phyloP scores from a whole-genome alignment of 2,797 vertebrate species.

The Crypturellus tataupa region DNA sequence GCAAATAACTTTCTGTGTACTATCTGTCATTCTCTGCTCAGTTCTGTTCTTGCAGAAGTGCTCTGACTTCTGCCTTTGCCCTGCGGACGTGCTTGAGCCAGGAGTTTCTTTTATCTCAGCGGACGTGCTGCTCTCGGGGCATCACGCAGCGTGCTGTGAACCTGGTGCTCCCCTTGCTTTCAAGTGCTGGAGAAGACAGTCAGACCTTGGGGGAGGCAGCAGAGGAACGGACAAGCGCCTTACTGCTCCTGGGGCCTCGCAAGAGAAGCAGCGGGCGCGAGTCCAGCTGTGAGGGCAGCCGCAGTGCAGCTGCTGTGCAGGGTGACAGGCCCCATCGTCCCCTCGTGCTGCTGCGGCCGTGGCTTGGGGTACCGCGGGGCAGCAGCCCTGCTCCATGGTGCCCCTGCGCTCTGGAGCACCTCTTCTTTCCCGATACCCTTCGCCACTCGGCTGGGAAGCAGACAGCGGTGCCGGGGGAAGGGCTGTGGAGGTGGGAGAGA shows the following conservation, averaged over 20 bases:
- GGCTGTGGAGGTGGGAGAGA: constrained; percentile 64
- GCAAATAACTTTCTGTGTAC: no score
- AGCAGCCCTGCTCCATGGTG: not conserved
- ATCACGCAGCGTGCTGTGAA: not conserved
- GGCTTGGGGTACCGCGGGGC: not conserved
- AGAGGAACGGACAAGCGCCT: not conserved
- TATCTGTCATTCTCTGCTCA: not conserved
- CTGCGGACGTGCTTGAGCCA: not conserved
- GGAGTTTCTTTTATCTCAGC: rapidly evolving
- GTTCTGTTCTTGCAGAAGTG: not conserved
- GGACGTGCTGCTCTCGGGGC: not conserved
- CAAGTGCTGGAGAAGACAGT: not conserved
- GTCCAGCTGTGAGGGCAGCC: not conserved
- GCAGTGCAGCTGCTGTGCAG: rapidly evolving
- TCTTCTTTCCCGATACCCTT: not conserved
- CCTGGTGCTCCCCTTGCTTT: not conserved
- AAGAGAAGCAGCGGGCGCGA: not conserved
- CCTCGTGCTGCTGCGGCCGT: not conserved
- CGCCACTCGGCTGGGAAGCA: not conserved
- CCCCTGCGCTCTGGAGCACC: not conserved
- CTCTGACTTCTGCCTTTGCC: not conserved
- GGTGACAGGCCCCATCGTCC: not conserved
- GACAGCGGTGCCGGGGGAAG: not conserved
- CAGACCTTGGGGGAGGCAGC: not conserved
- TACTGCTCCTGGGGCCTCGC: rapidly evolving